phyloP scores from a whole-genome alignment of 2,888 invertebrate species.

The Plusia festucae region DNA sequence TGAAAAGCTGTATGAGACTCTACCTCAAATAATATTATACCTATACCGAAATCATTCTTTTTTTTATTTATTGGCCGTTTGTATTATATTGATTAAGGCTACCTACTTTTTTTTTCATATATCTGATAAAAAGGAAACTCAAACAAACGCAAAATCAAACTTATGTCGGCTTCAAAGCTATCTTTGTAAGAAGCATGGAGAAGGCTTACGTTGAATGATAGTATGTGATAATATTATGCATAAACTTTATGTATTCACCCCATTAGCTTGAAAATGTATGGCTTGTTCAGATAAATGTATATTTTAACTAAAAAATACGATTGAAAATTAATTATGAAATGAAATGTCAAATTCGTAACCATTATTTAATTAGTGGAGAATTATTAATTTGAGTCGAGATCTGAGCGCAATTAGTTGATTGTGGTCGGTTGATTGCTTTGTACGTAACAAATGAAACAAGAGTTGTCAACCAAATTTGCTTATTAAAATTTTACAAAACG shows the following conservation, averaged over 20 bases:
- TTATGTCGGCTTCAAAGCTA: too few species aligned
- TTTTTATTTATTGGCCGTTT: too few species aligned
- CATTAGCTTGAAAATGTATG: neutral
- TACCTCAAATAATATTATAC: too few species aligned
- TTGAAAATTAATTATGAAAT: neutral
- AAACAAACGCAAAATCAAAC: too few species aligned
- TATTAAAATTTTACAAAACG: neutral
- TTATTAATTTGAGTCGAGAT: constrained; percentile 6
- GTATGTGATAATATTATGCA: neutral
- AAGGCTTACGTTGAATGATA: too few species aligned
- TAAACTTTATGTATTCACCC: neutral
- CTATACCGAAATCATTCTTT: too few species aligned
- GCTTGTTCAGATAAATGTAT: neutral
- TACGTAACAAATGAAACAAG: neutral
- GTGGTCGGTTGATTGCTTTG: neutral
- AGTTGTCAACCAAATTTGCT: neutral
- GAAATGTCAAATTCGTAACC: neutral
- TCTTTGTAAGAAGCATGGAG: too few species aligned
- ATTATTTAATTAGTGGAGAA: constrained; percentile 6
- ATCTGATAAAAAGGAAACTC: too few species aligned
- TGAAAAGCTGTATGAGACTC: too few species aligned
- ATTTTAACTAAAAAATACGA: neutral
- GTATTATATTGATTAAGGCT: too few species aligned
- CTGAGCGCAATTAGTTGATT: neutral
- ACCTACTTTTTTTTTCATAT: too few species aligned